Conservation (phyloP, 2,113 vertebrate species). For the Melanotaenia duboulayi region DNA sequence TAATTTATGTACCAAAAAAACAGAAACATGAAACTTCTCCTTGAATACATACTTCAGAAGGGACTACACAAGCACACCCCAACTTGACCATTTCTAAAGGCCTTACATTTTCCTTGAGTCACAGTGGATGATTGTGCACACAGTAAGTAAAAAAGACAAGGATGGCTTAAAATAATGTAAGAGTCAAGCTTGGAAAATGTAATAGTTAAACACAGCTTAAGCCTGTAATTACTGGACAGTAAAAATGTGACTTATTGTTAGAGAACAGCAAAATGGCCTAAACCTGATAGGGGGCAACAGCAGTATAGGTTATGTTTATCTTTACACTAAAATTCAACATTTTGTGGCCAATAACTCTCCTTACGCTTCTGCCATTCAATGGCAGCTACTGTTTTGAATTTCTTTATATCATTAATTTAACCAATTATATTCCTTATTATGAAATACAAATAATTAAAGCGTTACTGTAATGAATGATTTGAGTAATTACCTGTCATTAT, state of each 20-base stretch:
- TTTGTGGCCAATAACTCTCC: not conserved
- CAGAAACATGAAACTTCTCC: not conserved
- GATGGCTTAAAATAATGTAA: not conserved
- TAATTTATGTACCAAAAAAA: not conserved
- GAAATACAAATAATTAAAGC: not conserved
- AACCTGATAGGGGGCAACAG: not conserved
- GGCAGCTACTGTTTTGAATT: not conserved
- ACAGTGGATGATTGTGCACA: not conserved
- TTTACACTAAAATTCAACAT: not conserved
- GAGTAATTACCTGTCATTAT: conserved; percentile 16
- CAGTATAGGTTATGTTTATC: not conserved
- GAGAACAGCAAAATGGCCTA: conserved; percentile 3
- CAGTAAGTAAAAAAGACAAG: not conserved
- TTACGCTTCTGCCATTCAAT: not conserved
- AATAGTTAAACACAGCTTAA: not conserved
- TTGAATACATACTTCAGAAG: not conserved
- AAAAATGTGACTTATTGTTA: not conserved
- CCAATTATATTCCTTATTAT: not conserved
- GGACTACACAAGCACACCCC: not conserved
- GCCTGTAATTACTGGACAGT: not conserved
- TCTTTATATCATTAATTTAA: not conserved
- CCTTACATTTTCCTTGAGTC: conserved; percentile 1
- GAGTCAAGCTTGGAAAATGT: not conserved
- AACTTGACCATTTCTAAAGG: conserved; percentile 2
- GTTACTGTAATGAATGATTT: not conserved